Evolutionary conservation across 2,888 invertebrate genomes (phyloP), one percentile per base, ranked within the genome.

Genomic region (Megaustenia siamemsis): DNA sequence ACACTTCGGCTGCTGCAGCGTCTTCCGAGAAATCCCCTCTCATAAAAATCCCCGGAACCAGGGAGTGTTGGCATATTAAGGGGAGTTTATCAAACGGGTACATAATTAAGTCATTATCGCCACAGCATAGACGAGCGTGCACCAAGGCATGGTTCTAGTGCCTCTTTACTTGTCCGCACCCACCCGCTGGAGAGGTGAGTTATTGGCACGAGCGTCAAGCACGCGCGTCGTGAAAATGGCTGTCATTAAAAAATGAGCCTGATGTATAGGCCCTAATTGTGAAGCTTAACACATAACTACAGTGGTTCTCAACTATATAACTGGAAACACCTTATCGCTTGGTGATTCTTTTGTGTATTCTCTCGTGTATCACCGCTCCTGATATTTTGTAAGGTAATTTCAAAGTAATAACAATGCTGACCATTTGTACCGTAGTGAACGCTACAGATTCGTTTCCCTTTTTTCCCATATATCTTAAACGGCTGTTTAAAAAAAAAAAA

Each of bases 91-190:
- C 69, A 80, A 80, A 69, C 80, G 21, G 69, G 45, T 53, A 69
- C 53, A 40, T 82, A 75, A 82, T 82, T 75, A 75, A 75, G 63
- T 66, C 75, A 66, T 75, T 82, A 82, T 63, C 75, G 8, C n/a
- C 45, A 38, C 35, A 21, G 28, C 53, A 73, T 71, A 81, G 56
- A 81, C 21, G 12, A 43, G 56, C 71, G 71, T 71, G 40, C 71
- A 71, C 38, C 71, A 21, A 8, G 18, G 15, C 71, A 35, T 10
- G 24, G 60, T 15, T 5, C 75, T 40, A 15, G 32, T 32, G 45
- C 45, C 75, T 49, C 69, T 69, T 35, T 60, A 60, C 38, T 60
- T 73, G 73, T 66, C 60, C 28, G 6, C 10, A 43, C 71, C 71
- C 71, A 56, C 15, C 56, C 69, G 5, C 32, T 53, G 12, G 56